Conservation (phyloP, 2,888 invertebrate species). For the Tholera decimalis region DNA sequence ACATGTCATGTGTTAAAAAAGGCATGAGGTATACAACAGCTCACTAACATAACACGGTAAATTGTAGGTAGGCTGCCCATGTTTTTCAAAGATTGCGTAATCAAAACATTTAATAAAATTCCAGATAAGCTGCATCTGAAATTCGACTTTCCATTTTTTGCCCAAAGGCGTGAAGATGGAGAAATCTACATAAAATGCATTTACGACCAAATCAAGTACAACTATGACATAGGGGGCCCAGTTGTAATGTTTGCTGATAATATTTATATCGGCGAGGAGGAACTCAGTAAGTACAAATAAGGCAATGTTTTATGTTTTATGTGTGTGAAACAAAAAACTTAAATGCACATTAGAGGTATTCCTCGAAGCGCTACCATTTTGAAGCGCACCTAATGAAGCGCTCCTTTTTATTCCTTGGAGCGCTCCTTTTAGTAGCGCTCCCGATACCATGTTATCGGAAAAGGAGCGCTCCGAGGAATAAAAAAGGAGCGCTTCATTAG, state of each 20-base stretch:
- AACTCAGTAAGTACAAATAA: conserved; percentile 69
- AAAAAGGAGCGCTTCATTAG: no score
- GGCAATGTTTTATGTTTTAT: conserved; percentile 1
- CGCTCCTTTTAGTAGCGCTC: no score
- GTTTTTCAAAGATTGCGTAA: neutral
- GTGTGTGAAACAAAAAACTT: no score
- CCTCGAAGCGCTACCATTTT: no score
- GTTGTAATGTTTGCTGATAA: conserved; percentile 69
- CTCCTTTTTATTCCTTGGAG: no score
- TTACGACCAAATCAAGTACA: conserved; percentile 68
- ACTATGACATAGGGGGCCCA: conserved; percentile 71
- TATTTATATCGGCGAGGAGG: conserved; percentile 65
- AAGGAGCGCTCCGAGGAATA: no score
- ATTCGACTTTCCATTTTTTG: conserved; percentile 69
- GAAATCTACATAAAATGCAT: conserved; percentile 73
- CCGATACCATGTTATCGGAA: no score
- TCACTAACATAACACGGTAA: neutral
- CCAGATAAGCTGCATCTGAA: conserved; percentile 71
- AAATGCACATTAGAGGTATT: no score
- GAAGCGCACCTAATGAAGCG: no score
- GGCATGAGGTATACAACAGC: no score
- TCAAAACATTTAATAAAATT: conserved; percentile 45
- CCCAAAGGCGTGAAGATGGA: conserved; percentile 70
- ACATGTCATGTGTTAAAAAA: no score
- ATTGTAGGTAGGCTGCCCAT: neutral